Evolutionary conservation across 1,140 invertebrate genomes (phyloP).

Genomic region (Pseudomyrmex dendroicus): DNA sequence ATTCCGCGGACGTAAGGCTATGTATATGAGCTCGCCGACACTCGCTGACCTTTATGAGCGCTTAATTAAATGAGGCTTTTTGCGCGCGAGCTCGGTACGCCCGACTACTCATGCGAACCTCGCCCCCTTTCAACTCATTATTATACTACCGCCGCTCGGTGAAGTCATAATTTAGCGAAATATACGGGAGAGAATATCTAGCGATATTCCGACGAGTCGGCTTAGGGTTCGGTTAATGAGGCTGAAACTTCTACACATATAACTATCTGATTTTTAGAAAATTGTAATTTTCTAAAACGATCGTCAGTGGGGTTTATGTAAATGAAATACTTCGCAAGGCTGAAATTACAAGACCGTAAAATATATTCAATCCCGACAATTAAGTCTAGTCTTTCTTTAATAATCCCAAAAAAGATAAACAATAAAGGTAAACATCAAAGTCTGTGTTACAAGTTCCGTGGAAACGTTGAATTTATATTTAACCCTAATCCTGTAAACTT

Average conservation of each 20-base stretch:
- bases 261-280: not conserved
- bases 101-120: conserved; percentile 39
- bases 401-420: too few relatives aligned
- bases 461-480: too few relatives aligned
- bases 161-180: conserved; percentile 46
- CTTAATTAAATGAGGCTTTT: conserved; percentile 73
- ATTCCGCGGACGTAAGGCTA: conserved; percentile 66
- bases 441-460: too few relatives aligned
- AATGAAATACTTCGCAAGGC: too few relatives aligned
- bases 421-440: too few relatives aligned
- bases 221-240: conserved; percentile 25
- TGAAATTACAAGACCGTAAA: too few relatives aligned
- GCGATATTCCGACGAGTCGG: not conserved
- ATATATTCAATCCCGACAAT: too few relatives aligned
- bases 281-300: not conserved
- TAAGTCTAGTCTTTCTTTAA: too few relatives aligned
- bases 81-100: conserved; percentile 34
- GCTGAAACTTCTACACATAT: not conserved
- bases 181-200: not conserved
- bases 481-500: too few relatives aligned
- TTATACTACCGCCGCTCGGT: conserved; percentile 31
- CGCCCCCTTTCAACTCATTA: conserved; percentile 39
- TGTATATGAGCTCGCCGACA: conserved; percentile 48
- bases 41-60: conserved; percentile 55
- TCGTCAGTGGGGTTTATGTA: not conserved